Percentiles rank a stretch among this genome's conserved stretches.
phyloP scores from a whole-genome alignment of 2,888 invertebrate genomes.

The Chloromyia formosa region DNA sequence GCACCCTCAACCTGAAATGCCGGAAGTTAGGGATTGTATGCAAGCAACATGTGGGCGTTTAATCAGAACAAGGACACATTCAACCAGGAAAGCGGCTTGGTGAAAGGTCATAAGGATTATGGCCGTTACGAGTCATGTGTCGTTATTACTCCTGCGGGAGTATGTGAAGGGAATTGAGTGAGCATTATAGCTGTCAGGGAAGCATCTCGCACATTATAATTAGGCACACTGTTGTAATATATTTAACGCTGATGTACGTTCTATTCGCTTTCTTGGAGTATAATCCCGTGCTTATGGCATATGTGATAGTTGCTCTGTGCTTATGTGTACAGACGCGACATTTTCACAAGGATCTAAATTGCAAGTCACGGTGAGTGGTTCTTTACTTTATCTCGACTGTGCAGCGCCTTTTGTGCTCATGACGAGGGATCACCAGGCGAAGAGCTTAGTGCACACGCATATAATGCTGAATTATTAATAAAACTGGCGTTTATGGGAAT shows the following conservation, averaged over 20 bases:
- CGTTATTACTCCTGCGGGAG: neutral
- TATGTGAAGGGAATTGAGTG: neutral
- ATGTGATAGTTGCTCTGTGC: too few species aligned
- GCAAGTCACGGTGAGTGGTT: too few species aligned
- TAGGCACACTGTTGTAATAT: neutral
- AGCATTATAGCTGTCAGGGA: neutral
- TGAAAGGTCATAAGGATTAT: constrained; percentile 10
- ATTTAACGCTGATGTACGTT: neutral
- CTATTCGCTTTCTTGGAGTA: neutral
- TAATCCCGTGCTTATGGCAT: neutral
- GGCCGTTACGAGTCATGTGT: neutral
- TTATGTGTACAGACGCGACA: too few species aligned
- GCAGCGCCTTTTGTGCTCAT: too few species aligned
- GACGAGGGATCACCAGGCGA: too few species aligned
- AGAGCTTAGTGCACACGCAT: too few species aligned
- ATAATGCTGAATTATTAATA: too few species aligned
- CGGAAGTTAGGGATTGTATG: neutral
- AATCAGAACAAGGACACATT: constrained; percentile 10
- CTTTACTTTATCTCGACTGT: too few species aligned
- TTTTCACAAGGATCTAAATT: too few species aligned
- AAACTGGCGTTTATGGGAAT: too few species aligned
- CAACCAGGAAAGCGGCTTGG: neutral
- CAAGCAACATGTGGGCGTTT: constrained; percentile 4
- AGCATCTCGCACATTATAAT: constrained; percentile 4
- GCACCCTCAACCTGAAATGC: neutral